phyloP scores from a whole-genome alignment of 2,113 vertebrate genomes.

The Enhydra lutris region DNA sequence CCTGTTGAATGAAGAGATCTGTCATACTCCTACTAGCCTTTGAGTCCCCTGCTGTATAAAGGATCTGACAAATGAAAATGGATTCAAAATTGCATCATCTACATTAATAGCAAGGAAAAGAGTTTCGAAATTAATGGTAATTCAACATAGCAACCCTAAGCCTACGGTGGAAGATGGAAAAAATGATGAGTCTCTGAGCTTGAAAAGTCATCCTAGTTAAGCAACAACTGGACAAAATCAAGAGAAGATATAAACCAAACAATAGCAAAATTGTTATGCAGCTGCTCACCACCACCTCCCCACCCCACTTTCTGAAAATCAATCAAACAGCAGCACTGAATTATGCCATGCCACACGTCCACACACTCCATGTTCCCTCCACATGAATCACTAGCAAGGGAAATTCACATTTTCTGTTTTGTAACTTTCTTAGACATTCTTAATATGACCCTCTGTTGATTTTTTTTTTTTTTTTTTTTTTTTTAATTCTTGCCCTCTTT shows the following conservation, averaged over 20 bases:
- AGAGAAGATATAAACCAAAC: not conserved
- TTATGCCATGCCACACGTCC: not conserved
- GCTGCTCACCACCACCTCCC: not conserved
- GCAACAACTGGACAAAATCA: constrained; percentile 10
- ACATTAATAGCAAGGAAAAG: not conserved
- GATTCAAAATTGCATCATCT: not conserved
- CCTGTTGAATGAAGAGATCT: not conserved
- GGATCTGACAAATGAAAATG: not conserved
- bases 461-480: not conserved
- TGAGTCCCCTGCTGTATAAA: not conserved
- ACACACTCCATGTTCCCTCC: not conserved
- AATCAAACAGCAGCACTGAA: not conserved
- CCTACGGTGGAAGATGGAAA: not conserved
- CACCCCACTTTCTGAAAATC: not conserved
- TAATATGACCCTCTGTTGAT: not conserved
- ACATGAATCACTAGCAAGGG: not conserved
- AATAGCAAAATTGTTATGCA: not conserved
- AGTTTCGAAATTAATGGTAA: constrained; percentile 28
- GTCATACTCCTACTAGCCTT: not conserved
- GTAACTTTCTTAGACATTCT: not conserved
- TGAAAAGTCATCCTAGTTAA: constrained; percentile 12
- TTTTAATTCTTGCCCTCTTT: not conserved
- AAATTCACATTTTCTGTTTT: not conserved
- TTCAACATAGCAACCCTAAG: constrained; percentile 38
- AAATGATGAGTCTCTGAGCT: not conserved